These are phyloP conservation scores for Archaeoteleia sp. DNA, from an alignment of 2,888 invertebrate genomes.

Conservation along the genomic window DNA sequence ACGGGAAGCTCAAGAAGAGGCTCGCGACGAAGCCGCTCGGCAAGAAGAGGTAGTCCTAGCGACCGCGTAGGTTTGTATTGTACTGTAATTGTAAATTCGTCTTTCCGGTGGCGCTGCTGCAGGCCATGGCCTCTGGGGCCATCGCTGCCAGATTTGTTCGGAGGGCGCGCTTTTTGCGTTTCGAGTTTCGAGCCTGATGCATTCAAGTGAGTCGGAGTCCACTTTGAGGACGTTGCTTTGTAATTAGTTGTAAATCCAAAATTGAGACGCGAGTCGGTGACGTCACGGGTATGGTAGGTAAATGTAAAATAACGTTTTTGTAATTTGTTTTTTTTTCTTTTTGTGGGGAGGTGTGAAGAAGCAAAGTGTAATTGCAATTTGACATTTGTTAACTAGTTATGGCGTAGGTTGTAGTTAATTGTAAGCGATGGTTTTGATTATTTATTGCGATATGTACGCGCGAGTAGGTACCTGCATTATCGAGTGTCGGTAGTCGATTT, in stretches of 20 bases:
- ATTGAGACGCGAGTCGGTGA: too few relatives aligned
- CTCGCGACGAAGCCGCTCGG: constrained; percentile 62
- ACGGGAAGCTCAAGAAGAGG: constrained; percentile 67
- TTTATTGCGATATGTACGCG: constrained; percentile 36
- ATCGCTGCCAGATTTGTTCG: background rate
- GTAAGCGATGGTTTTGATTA: constrained; percentile 41
- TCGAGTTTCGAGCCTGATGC: too few relatives aligned
- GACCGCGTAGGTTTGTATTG: constrained; percentile 36
- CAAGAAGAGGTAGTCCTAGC: constrained; percentile 74
- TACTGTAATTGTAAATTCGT: constrained; percentile 25
- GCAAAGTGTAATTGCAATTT: constrained; percentile 20
- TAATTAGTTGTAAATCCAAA: too few relatives aligned
- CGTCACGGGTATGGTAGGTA: too few relatives aligned
- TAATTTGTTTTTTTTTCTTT: background rate
- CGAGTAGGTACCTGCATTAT: constrained; percentile 28
- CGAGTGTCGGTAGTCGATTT: constrained; percentile 4
- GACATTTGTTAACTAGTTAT: constrained; percentile 50
- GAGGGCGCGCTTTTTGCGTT: background rate
- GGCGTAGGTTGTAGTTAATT: constrained; percentile 27
- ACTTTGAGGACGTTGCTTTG: too few relatives aligned
- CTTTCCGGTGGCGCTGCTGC: background rate
- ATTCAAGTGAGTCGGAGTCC: too few relatives aligned
- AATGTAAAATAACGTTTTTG: too few relatives aligned
- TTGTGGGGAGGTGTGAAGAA: background rate
- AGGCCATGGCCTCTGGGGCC: background rate